phyloP scores from a whole-genome alignment of 1,140 invertebrate genomes.

The Aradophagus sp. region DNA sequence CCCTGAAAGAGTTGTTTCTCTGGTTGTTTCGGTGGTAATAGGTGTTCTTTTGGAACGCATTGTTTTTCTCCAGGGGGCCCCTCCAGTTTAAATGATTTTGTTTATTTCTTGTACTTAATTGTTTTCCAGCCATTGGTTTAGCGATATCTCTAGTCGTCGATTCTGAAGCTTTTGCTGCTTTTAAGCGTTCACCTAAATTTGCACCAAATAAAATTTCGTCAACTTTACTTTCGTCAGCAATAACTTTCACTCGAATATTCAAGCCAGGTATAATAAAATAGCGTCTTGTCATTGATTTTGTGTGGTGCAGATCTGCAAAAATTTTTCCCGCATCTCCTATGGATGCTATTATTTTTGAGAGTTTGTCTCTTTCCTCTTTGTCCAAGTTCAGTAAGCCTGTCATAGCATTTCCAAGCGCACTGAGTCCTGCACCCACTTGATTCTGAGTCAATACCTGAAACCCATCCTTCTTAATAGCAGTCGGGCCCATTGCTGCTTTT shows the following conservation, averaged over 20 bases:
- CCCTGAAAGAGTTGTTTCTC: not conserved
- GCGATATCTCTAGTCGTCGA: not conserved
- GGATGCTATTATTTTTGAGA: not conserved
- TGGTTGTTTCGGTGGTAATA: not conserved
- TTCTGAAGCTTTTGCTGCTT: not conserved
- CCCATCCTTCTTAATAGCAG: too few relatives aligned
- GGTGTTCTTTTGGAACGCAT: too few relatives aligned
- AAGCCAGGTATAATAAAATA: not conserved
- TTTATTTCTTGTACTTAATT: not conserved
- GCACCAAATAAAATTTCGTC: not conserved
- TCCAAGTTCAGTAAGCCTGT: not conserved
- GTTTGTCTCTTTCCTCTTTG: not conserved
- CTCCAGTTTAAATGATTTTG: constrained; percentile 2
- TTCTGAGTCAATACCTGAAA: not conserved
- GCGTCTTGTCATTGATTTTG: not conserved
- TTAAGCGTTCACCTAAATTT: not conserved
- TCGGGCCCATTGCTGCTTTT: too few relatives aligned
- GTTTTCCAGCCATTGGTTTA: not conserved
- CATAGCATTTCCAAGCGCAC: not conserved
- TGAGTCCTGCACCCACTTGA: not conserved
- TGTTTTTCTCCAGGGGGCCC: not conserved
- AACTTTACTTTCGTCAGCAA: not conserved
- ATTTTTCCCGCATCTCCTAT: not conserved
- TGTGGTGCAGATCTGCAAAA: not conserved
- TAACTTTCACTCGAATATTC: not conserved